Conservation (phyloP, 2,113 vertebrate genomes). For the Podarcis muralis region DNA sequence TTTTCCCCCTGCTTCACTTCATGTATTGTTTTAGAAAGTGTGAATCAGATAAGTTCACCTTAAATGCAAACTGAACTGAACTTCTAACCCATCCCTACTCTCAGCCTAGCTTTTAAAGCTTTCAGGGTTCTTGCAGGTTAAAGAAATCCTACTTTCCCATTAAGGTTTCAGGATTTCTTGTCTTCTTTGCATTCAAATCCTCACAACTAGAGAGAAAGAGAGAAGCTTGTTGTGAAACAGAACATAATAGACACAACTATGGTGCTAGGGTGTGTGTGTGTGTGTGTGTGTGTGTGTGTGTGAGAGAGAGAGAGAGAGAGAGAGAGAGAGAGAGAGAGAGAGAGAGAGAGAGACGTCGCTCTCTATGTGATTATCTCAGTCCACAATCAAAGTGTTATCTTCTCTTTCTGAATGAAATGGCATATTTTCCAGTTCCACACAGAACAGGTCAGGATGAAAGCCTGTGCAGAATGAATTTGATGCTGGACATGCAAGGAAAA, state of each 20-base stretch:
- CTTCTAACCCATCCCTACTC: no score
- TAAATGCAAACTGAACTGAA: no score
- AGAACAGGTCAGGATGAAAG: background rate
- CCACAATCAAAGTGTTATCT: background rate
- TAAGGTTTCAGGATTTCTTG: background rate
- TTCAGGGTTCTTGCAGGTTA: background rate
- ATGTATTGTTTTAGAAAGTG: no score
- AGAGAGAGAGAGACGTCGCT: no score
- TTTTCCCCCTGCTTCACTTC: no score
- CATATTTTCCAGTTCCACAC: background rate
- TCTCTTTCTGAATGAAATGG: background rate
- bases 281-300: background rate
- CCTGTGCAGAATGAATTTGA: background rate
- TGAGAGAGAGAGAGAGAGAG: no score
- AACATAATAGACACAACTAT: background rate
- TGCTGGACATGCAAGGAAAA: background rate
- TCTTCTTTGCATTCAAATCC: background rate
- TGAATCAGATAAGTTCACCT: no score
- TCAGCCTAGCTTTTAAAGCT: background rate
- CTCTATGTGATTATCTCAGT: background rate
- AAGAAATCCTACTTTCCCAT: background rate
- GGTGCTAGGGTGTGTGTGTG: no score
- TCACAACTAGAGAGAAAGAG: background rate
- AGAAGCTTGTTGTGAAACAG: background rate
- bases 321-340: no score